These are phyloP conservation scores for Calyptomena viridis DNA, from an alignment of 2,113 vertebrate species.

Conservation along the genomic window DNA sequence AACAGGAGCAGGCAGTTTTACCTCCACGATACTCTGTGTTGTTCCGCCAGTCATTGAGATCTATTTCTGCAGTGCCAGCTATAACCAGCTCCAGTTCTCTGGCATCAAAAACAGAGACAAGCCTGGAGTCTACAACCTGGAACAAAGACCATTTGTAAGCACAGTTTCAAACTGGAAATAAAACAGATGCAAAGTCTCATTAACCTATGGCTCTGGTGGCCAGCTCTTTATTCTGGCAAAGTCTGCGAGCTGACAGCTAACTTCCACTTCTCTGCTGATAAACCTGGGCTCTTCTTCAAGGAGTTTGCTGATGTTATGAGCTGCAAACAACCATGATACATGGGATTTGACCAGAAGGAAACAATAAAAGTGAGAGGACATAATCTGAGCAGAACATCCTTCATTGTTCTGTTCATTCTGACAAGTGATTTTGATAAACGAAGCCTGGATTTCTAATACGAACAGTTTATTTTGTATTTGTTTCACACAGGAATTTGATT, in stretches of 20 bases:
- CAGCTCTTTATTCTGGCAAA: background rate
- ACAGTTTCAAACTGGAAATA: background rate
- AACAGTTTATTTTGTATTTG: background rate
- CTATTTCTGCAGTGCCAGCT: slow-evolving; percentile 96
- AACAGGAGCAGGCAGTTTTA: slow-evolving; percentile 59
- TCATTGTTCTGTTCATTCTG: background rate
- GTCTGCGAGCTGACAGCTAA: background rate
- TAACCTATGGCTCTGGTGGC: background rate
- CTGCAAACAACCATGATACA: background rate
- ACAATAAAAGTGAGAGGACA: background rate
- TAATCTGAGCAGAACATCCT: background rate
- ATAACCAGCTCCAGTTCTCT: slow-evolving; percentile 97
- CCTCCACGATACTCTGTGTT: slow-evolving; percentile 97
- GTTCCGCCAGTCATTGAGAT: slow-evolving; percentile 93
- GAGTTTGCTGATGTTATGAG: background rate
- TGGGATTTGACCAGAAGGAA: background rate
- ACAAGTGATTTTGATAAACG: background rate
- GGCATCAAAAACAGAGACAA: slow-evolving; percentile 97
- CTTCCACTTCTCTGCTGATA: background rate
- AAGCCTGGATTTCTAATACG: background rate
- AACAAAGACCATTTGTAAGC: slow-evolving; percentile 37
- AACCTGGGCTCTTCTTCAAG: background rate
- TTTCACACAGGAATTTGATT: background rate
- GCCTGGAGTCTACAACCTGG: slow-evolving; percentile 94
- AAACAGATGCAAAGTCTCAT: background rate